Percentiles rank a stretch among this genome's conserved stretches.
phyloP scores from a whole-genome alignment of 2,113 vertebrate genomes.

The Tyrannus savana region DNA sequence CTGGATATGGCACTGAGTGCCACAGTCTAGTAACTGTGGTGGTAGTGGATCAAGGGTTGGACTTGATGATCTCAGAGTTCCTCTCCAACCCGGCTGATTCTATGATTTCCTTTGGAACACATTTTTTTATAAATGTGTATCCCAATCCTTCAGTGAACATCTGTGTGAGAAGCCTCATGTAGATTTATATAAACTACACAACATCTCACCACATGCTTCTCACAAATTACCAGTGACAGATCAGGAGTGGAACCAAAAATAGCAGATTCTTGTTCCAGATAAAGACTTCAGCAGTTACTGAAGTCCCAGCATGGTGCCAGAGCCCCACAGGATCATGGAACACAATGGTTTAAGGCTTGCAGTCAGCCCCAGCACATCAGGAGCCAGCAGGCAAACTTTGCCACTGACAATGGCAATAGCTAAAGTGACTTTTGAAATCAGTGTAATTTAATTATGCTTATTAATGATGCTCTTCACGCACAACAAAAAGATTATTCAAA shows the following conservation, averaged over 20 bases:
- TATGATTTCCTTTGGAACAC: neutral
- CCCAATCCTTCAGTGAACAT: neutral
- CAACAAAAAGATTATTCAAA: neutral
- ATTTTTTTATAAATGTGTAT: rapidly evolving
- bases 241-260: neutral
- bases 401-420: neutral
- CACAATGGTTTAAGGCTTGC: neutral
- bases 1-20: too few species aligned
- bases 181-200: neutral
- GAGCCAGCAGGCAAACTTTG: neutral
- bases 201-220: neutral
- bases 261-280: neutral
- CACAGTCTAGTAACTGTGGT: too few species aligned
- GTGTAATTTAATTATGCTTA: neutral
- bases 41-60: too few species aligned
- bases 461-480: neutral
- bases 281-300: neutral
- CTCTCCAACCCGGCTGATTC: too few species aligned
- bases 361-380: rapidly evolving
- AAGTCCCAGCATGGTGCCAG: neutral
- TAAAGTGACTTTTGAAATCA: neutral
- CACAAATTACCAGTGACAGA: neutral
- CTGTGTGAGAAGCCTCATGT: neutral
- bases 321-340: neutral
- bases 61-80: too few species aligned